Conservation (phyloP, 1,140 invertebrate species). For the Drosophila burlai region DNA sequence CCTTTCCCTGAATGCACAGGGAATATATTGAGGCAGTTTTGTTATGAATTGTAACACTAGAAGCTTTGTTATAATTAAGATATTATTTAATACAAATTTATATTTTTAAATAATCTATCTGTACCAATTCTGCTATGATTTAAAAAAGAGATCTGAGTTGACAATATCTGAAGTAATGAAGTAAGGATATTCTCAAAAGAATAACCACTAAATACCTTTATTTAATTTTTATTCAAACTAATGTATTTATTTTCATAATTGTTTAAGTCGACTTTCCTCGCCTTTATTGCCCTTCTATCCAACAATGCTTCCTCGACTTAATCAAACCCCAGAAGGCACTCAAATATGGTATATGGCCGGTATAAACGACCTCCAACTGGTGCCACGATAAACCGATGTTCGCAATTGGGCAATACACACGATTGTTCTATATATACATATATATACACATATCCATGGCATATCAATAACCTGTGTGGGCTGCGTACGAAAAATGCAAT, state of each 20-base stretch:
- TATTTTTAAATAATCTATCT: too few species aligned
- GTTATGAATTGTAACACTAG: too few species aligned
- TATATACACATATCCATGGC: constrained; percentile 32
- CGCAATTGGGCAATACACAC: constrained; percentile 2
- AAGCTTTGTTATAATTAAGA: too few species aligned
- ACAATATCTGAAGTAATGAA: too few species aligned
- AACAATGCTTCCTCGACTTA: constrained; percentile 2
- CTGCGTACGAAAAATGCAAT: constrained; percentile 72
- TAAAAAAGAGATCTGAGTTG: too few species aligned
- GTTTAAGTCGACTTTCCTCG: not conserved
- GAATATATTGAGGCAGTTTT: not conserved
- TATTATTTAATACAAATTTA: too few species aligned
- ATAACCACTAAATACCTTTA: too few species aligned
- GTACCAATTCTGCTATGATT: too few species aligned
- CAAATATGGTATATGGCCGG: constrained; percentile 5
- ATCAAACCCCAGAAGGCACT: constrained; percentile 30
- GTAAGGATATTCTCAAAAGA: too few species aligned
- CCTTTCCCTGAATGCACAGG: not conserved
- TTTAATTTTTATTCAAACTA: too few species aligned
- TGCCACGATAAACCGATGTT: constrained; percentile 33
- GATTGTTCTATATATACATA: not conserved
- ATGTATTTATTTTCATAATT: not conserved
- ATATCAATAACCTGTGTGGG: constrained; percentile 67
- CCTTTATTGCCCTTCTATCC: not conserved
- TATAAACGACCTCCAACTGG: constrained; percentile 41